Base-by-base conservation (phyloP, 2,797 vertebrate genomes). In the Enteromius viviparus region DNA sequence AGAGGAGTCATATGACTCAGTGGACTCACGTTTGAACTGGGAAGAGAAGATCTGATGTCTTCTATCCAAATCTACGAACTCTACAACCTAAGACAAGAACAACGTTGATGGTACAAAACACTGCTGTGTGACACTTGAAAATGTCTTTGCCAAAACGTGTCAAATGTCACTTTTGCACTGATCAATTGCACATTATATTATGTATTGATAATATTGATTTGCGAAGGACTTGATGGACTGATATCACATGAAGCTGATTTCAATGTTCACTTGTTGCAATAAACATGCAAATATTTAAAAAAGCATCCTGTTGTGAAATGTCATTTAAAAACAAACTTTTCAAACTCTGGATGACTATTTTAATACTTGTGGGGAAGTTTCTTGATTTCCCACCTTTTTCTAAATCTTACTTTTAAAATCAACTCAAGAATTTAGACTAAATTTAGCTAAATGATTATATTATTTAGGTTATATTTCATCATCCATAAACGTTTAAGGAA, bases 211-310 rank as follows among this genome's bases (percentile, higher is more conserved):
- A 47, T 42, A 5, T 10, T 58, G 8, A 29, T 32, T 15, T 55
- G 37, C 26, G 53, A 60, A n/a, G 68, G 26, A 47, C 53, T 11
- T n/a, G 29, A 42, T 68, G 47, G 47, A 80, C 17, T 62, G 26
- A 32, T 69, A 11, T 10, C 29, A 17, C 23, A 6, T 80, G 78
- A 81, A 37, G 42, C 29, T 74, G 45, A 76, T 76, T 81, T 74
- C 64, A 49, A 14, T 81, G 42, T 74, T 81, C 37, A 23, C 32
- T 34, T 53, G 7, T 72, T 49, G 79, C 42, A 81, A 81, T 74
- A 74, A 81, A 81, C 76, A 14, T 64, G 40, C 58, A 81, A 71
- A 64, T 71, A 14, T 74, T 51, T 49, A 9, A 6, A 64, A 81
- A 74, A 23, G 11, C 11, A 81, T 12, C 6, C 47, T 6, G 58